Evolutionary conservation across 2,888 invertebrate species (phyloP).

Genomic region (Hemithea aestivaria): DNA sequence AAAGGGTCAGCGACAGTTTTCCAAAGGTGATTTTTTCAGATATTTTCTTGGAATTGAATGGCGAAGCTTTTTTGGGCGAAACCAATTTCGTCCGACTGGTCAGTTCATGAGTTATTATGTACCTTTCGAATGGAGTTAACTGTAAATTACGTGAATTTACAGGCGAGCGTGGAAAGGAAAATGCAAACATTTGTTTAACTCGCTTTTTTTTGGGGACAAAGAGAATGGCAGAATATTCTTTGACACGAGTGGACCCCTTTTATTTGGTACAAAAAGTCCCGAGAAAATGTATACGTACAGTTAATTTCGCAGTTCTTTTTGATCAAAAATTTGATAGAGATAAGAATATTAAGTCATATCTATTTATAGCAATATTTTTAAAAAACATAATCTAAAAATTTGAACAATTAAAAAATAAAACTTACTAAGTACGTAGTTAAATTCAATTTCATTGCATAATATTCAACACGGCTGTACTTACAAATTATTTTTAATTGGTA

Average conservation of each 20-base stretch:
- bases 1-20: slow-evolving; percentile 36
- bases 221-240: neutral
- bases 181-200: slow-evolving; percentile 1
- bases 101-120: slow-evolving; percentile 18
- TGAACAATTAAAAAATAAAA: no score
- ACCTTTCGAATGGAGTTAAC: slow-evolving; percentile 9
- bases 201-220: neutral
- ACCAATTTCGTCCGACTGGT: slow-evolving; percentile 32
- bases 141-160: slow-evolving; percentile 13
- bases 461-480: no score
- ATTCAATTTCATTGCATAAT: no score
- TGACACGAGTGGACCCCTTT: neutral
- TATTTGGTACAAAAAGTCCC: no score
- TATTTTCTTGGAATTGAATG: slow-evolving; percentile 27
- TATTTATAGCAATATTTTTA: no score
- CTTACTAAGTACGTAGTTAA: no score
- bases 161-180: slow-evolving; percentile 2
- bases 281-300: no score
- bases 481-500: no score
- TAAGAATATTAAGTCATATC: no score
- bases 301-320: no score
- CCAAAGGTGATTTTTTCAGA: slow-evolving; percentile 22
- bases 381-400: no score
- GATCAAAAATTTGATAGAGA: no score
- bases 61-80: slow-evolving; percentile 22